These are phyloP conservation scores for Ellobius talpinus DNA, from an alignment of 2,113 vertebrate genomes.

Conservation along the genomic window DNA sequence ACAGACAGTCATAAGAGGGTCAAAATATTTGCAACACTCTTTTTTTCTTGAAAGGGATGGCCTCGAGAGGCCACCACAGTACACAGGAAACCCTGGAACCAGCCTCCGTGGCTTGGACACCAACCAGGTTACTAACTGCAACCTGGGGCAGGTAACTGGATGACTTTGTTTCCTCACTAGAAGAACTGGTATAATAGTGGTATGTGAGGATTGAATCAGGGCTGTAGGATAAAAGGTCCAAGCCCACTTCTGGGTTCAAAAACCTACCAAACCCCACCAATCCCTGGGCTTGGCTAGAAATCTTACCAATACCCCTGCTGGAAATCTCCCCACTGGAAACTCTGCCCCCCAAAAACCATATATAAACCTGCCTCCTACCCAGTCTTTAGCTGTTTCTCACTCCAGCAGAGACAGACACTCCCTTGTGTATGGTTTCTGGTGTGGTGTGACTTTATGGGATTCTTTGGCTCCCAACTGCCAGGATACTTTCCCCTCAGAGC, in stretches of 20 bases:
- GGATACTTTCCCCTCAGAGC: not conserved
- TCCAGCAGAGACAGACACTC: not conserved
- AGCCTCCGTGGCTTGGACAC: not conserved
- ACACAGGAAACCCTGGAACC: fast-evolving
- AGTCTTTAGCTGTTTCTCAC: not conserved
- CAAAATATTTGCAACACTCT: not conserved
- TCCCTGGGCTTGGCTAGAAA: not conserved
- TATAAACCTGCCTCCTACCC: not conserved
- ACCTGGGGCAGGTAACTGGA: not conserved
- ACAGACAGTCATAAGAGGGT: not conserved
- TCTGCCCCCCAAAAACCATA: not conserved
- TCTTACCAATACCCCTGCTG: not conserved
- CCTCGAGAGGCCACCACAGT: not conserved
- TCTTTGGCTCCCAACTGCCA: not conserved
- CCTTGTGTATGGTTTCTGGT: not conserved
- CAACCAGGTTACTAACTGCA: not conserved
- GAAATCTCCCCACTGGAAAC: not conserved
- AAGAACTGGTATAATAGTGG: not conserved
- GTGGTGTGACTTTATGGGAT: not conserved
- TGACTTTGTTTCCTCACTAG: not conserved
- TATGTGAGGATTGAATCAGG: not conserved
- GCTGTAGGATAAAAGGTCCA: not conserved
- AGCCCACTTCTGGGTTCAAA: not conserved
- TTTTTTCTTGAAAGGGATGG: not conserved
- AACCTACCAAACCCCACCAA: not conserved